phyloP scores from a whole-genome alignment of 2,113 vertebrate genomes.

The Pandion haliaetus region DNA sequence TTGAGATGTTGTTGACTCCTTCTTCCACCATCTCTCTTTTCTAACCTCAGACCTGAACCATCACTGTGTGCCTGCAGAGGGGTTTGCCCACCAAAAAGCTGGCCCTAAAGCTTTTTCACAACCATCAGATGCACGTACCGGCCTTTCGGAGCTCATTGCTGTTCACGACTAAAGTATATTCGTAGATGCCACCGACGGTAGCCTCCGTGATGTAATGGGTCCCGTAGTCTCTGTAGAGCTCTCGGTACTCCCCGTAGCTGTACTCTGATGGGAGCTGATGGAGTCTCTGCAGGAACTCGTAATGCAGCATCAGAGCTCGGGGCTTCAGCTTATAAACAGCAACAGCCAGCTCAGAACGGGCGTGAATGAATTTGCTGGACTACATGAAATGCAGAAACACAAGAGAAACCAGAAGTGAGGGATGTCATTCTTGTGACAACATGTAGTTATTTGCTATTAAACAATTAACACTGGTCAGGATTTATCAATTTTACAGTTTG shows the following conservation, averaged over 20 bases:
- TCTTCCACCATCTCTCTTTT: background rate
- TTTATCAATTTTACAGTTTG: background rate
- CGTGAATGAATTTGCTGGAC: constrained; percentile 80
- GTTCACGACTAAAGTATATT: constrained; percentile 83
- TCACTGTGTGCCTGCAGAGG: background rate
- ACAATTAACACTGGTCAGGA: rapidly evolving
- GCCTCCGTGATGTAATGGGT: constrained; percentile 91
- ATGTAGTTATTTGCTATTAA: background rate
- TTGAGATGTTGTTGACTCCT: background rate
- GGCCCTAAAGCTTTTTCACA: background rate
- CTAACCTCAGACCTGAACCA: background rate
- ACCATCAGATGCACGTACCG: constrained; percentile 37
- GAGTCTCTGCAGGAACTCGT: constrained; percentile 83
- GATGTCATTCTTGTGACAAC: rapidly evolving
- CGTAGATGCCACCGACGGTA: constrained; percentile 82
- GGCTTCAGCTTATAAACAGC: constrained; percentile 83
- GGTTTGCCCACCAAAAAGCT: background rate
- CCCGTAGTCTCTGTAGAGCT: constrained; percentile 86
- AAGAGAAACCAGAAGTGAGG: background rate
- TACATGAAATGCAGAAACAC: constrained; percentile 50
- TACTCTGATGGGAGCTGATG: constrained; percentile 81
- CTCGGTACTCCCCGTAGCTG: constrained; percentile 87
- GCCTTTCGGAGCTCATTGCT: constrained; percentile 65
- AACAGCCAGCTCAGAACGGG: constrained; percentile 79
- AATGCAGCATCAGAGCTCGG: constrained; percentile 83